Conservation (phyloP, 2,113 vertebrate species). For the Alosa alosa region DNA sequence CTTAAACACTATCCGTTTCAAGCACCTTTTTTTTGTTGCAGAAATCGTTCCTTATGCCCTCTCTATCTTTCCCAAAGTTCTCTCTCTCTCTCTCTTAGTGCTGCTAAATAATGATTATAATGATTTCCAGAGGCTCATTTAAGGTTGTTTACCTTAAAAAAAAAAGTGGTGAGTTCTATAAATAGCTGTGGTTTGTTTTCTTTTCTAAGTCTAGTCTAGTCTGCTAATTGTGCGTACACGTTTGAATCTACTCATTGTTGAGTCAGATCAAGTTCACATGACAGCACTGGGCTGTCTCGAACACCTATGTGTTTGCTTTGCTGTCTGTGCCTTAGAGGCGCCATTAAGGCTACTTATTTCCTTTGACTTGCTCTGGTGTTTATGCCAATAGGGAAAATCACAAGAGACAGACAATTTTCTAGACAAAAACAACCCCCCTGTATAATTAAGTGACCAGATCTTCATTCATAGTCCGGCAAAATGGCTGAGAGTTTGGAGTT, state of each 20-base stretch:
- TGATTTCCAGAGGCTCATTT: constrained; percentile 2
- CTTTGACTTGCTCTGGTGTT: background rate
- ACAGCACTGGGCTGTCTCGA: background rate
- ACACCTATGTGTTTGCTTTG: background rate
- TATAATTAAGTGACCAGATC: background rate
- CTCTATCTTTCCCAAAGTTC: background rate
- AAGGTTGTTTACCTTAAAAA: background rate
- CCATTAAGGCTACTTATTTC: background rate
- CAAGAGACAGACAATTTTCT: background rate
- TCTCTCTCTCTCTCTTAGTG: background rate
- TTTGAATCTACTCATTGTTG: background rate
- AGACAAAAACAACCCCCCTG: background rate
- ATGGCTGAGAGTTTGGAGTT: background rate
- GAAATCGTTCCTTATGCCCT: background rate
- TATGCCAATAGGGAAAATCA: background rate
- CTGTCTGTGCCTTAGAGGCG: background rate
- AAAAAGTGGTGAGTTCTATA: constrained; percentile 8
- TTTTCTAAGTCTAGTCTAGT: background rate
- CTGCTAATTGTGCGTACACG: background rate
- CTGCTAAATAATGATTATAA: background rate
- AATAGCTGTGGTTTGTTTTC: constrained; percentile 12
- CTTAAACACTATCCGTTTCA: background rate
- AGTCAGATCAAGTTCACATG: constrained; percentile 9
- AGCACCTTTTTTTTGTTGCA: background rate
- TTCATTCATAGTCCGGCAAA: background rate